Base-by-base conservation (phyloP, 2,888 invertebrate species). In the Scelioninae gen. 2 region DNA sequence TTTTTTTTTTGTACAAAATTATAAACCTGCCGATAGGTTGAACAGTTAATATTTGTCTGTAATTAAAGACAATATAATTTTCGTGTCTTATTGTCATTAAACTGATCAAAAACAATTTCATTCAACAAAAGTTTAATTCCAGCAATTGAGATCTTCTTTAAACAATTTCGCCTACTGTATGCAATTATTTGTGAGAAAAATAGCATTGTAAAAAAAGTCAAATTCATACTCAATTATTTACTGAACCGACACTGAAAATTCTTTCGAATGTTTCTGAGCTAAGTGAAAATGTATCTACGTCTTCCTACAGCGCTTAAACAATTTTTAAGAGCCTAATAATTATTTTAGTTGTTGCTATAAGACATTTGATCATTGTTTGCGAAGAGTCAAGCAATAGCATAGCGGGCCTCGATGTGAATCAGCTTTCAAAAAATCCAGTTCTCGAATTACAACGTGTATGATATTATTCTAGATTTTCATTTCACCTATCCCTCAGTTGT, bases 231-330 rank as follows among this genome's bases (percentile, higher is more conserved):
- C 46, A 60, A 48, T 72, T 63, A 50, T 58, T 68, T 73, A 50
- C 60, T 41, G 60, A 71, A 58, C 64, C 28, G 45, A 68, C 50
- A 50, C 33, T 46, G 48, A 25, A 55, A 57, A 53, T 22, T 11
- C 18, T 19, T 60, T 73, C 22, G 57, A 58, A 68, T 57, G 58
- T 67, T 71, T 64, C 31, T 65, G 50, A 35, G 63, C 64, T 64
- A 58, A 33, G 41, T 53, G 18, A 68, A 64, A 74, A 57, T 58
- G 53, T 53, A 69, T 65, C 73, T 73, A 65, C 53, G 74, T 74
- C 69, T 74, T 74, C 74, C 74, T 74, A 60, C 31, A 65, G 45
- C 53, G 69, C 61, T 70, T 60, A 61, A 35, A 65, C 50, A 13
- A 64, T 70, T 69, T 58, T 52, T 35, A 69, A 57, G 25, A 64